Base-by-base conservation (phyloP, 1,140 invertebrate genomes). In the Nephotettix cincticeps region DNA sequence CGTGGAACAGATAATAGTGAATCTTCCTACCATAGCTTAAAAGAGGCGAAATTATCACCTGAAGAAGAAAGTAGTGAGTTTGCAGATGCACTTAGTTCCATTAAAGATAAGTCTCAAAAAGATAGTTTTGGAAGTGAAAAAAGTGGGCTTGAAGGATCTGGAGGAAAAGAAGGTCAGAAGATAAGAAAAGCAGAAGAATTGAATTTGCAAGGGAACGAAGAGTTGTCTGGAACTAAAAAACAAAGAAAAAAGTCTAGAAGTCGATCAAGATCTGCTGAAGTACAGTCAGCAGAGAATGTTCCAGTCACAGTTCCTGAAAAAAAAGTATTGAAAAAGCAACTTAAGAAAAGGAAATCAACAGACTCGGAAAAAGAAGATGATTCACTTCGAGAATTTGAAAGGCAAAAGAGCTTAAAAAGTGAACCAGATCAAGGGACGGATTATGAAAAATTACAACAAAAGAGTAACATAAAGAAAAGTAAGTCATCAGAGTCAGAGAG, bases 101-200 rank as follows among this genome's bases (percentile, higher is more conserved):
- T 85, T 71, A 86, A 28, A 70, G 69, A 70, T 14, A 70, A 70
- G 47, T 70, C 84, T 66, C 85, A 86, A 25, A 76, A 84, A 73
- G 83, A 86, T 77, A 87, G 85, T 70, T 89, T 85, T 79, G 86
- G 84, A 40, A 88, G 87, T 77, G 87, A 87, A 0, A 81, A 83
- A 72, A 86, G 85, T 79, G 54, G 66, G 2, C 19, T n/a, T 21
- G 67, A 64, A 70, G 75, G 66, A 29, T 69, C 43, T 29, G 40
- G 13, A 64, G 75, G 51, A 64, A 68, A 68, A 45, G 30, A 58
- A 47, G 63, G 27, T 68, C 63, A 69, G 64, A 40, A 14, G 14
- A 54, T 54, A 54, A 0, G 63, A 32, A 56, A 25, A 32, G 21
- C 69, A 73, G 2, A 21, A 36, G 32, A 36, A 14, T 36, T 14